Base-by-base conservation (phyloP, 2,797 vertebrate species). In the Siniperca undulata region DNA sequence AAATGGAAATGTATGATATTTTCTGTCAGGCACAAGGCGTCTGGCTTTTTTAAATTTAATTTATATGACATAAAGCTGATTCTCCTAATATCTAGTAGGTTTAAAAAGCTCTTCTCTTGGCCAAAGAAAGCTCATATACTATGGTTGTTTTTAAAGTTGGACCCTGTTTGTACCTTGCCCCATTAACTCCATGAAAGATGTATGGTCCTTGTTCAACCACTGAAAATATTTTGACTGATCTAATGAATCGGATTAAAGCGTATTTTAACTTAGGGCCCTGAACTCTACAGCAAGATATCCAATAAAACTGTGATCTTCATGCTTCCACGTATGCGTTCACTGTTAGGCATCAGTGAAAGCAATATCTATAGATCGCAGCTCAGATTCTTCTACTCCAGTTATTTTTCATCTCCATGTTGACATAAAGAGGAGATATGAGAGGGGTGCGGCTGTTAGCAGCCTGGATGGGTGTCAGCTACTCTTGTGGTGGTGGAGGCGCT, bases 381-480 rank as follows among this genome's bases (percentile, higher is more conserved):
- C 53, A 27, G 14, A 30, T 13, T 60, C 30, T 16, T 24, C 34
- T 34, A 24, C 46, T 42, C 34, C 20, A 13, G 19, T 67, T 40
- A 5, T 40, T 13, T 13, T 74, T 48, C 24, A 60, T 42, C 61
- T 71, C 46, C 66, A 12, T 46, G 52, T n/a, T 52, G 66, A 40
- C 46, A 70, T 27, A 38, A 59, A n/a, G 61, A 48, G 53, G 50
- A 80, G 50, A n/a, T 17, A 3, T 17, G 36, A 70, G 75, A 34
- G 46, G 62, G 81, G 52, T 44, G 48, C 77, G 76, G 60, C 66
- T 19, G 24, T 73, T 71, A 20, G 74, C 16, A 40, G 77, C 38
- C 36, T 59, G 72, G 80, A 64, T 86, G 80, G 86, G 77, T 89
- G 88, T 90, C 85, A 80, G 73, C 88, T 75, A 2, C 77, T 87